phyloP scores from a whole-genome alignment of 2,888 invertebrate species.

The Noctua comes region DNA sequence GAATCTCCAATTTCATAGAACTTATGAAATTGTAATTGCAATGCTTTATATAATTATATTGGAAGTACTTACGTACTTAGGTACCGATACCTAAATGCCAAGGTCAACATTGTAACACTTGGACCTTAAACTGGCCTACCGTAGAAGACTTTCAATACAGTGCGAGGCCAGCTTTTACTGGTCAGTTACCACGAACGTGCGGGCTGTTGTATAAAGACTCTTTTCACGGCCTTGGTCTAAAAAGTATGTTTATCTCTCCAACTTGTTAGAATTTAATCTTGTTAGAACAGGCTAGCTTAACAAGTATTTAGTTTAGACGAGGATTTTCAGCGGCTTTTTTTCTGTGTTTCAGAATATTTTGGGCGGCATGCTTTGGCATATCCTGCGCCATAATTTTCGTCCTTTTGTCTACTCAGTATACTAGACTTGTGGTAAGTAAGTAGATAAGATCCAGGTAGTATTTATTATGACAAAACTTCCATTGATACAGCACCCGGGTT shows the following conservation, averaged over 20 bases:
- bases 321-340: background rate
- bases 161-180: too few species aligned
- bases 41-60: too few species aligned
- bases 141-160: too few species aligned
- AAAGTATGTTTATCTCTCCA: conserved; percentile 9
- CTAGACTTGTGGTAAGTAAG: conserved; percentile 79
- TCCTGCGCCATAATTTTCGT: conserved; percentile 73
- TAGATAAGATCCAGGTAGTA: background rate
- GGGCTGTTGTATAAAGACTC: background rate
- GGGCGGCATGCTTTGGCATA: conserved; percentile 76
- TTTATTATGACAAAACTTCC: background rate
- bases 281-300: conserved; percentile 29
- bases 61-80: too few species aligned
- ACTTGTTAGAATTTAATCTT: conserved; percentile 21
- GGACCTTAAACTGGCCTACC: too few species aligned
- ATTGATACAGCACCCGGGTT: background rate
- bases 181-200: background rate
- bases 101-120: too few species aligned
- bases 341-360: conserved; percentile 77
- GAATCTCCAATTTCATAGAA: too few species aligned
- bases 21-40: too few species aligned
- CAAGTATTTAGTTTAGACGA: conserved; percentile 13
- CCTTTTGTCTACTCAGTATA: conserved; percentile 78
- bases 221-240: conserved; percentile 1
- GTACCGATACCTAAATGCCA: too few species aligned